Conservation (phyloP, 2,797 vertebrate species). For the Sciurus carolinensis region DNA sequence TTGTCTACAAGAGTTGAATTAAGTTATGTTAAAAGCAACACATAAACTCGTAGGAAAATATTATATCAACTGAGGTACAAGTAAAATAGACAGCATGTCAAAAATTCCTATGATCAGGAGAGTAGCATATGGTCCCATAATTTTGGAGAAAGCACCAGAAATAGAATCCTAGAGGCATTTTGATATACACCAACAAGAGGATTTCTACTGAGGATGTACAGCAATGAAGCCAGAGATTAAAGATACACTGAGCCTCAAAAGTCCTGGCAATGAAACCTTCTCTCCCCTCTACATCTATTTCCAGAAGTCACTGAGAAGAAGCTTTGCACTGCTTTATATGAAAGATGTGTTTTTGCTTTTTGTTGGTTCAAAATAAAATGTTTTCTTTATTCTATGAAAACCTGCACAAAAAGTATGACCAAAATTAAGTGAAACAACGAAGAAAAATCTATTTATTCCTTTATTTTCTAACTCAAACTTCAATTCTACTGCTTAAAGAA, state of each 20-base stretch:
- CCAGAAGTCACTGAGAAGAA: neutral
- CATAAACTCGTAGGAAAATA: conserved; percentile 70
- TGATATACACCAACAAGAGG: neutral
- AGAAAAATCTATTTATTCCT: neutral
- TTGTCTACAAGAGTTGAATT: conserved; percentile 73
- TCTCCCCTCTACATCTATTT: neutral
- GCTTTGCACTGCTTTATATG: neutral
- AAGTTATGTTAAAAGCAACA: conserved; percentile 76
- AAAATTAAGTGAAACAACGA: conserved; percentile 1
- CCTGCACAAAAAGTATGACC: neutral
- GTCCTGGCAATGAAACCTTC: neutral
- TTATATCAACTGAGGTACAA: conserved; percentile 58
- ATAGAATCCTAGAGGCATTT: neutral
- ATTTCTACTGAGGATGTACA: neutral
- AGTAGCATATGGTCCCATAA: neutral
- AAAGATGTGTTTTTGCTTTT: conserved; percentile 17
- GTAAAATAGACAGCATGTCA: conserved; percentile 15
- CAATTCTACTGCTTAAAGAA: neutral
- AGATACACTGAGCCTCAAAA: neutral
- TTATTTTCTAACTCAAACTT: neutral
- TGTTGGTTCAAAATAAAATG: neutral
- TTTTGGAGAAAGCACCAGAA: conserved; percentile 47
- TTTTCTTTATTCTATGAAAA: neutral
- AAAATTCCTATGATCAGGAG: neutral
- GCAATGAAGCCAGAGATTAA: neutral